Conservation (phyloP, 2,888 invertebrate species). For the Tetramorium bicarinatum region DNA sequence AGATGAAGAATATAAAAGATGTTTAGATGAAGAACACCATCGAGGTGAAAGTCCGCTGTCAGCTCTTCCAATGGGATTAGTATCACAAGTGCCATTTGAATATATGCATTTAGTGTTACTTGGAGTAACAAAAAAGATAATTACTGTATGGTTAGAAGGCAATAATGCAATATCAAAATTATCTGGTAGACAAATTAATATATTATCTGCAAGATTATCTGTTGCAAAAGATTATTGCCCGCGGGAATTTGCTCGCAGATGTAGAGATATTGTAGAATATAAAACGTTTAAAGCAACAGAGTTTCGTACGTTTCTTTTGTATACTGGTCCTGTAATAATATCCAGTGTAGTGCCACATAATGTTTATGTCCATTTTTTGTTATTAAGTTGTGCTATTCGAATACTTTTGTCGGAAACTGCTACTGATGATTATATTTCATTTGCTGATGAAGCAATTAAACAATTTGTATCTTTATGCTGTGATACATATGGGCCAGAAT, state of each 20-base stretch:
- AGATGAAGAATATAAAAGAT: conserved; percentile 7
- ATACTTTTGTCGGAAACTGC: neutral
- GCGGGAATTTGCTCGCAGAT: conserved; percentile 3
- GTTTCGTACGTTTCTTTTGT: conserved; percentile 8
- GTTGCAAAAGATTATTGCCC: neutral
- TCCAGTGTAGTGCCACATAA: neutral
- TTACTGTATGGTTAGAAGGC: neutral
- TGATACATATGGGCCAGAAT: neutral
- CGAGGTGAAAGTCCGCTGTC: conserved; percentile 4
- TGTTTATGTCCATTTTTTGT: conserved; percentile 25
- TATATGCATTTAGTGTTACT: neutral
- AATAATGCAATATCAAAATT: neutral
- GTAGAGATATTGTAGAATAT: conserved; percentile 14
- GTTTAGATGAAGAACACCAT: conserved; percentile 2
- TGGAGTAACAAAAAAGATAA: conserved; percentile 10
- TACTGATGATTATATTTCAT: conserved; percentile 8
- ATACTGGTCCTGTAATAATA: neutral
- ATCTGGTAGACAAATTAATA: conserved; percentile 10
- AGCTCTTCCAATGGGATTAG: conserved; percentile 7
- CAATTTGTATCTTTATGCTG: neutral
- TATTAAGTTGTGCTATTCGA: neutral
- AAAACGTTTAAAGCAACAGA: conserved; percentile 11
- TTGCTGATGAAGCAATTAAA: neutral
- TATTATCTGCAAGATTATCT: neutral
- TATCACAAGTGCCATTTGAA: conserved; percentile 1